A percentile compares a stretch with the other conserved stretches of the same genome.
These are phyloP conservation scores for Rhabdornis inornatus DNA, from an alignment of 2,113 vertebrate genomes.

Conservation along the genomic window DNA sequence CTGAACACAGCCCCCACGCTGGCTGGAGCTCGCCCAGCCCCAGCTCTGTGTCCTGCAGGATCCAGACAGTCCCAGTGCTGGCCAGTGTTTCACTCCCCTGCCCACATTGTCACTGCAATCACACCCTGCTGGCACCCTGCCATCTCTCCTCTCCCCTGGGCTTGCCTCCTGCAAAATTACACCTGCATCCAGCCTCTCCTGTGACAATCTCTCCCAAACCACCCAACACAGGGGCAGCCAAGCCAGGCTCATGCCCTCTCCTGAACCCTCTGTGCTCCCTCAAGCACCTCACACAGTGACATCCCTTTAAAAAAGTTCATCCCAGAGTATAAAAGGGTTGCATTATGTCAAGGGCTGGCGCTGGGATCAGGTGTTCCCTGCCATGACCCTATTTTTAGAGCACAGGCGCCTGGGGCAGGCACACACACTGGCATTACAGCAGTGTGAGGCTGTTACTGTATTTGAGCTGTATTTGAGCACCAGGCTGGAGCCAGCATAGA, in stretches of 20 bases:
- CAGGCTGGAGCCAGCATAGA: not conserved
- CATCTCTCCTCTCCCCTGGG: not conserved
- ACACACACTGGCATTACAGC: not conserved
- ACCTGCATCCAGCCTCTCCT: not conserved
- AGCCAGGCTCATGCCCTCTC: accelerated
- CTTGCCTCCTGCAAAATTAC: not conserved
- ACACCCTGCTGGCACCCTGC: not conserved
- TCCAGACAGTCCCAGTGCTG: not conserved
- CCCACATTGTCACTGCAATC: accelerated
- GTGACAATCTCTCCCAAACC: not conserved
- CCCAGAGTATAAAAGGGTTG: not conserved
- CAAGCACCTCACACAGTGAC: accelerated
- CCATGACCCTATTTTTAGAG: not conserved
- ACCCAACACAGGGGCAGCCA: not conserved
- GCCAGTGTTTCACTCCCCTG: accelerated
- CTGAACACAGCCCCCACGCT: not conserved
- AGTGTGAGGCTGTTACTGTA: not conserved
- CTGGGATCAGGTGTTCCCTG: not conserved
- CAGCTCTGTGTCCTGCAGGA: not conserved
- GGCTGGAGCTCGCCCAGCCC: not conserved
- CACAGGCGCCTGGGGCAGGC: not conserved
- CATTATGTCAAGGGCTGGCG: not conserved
- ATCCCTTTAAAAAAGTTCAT: not conserved
- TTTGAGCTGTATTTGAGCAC: not conserved
- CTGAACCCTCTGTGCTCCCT: not conserved